Evolutionary conservation across 2,888 invertebrate genomes (phyloP).

Genomic region (Himalopsyche japonica): DNA sequence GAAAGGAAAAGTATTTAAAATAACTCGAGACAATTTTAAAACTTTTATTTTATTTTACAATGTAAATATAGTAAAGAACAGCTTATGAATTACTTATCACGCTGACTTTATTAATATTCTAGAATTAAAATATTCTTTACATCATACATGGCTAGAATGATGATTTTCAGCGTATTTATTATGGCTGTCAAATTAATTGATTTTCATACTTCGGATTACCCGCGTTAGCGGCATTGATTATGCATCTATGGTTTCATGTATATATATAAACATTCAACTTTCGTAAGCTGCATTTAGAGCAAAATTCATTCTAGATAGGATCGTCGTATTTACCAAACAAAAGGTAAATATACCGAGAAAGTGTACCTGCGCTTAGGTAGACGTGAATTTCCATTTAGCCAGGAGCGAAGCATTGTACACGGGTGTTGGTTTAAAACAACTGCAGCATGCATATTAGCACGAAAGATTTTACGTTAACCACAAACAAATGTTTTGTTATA

Average conservation of each 20-base stretch:
- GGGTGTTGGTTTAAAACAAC: background rate
- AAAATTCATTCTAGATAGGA: background rate
- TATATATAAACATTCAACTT: background rate
- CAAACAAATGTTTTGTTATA: background rate
- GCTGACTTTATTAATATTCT: too few species aligned
- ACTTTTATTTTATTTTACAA: too few species aligned
- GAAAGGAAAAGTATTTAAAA: too few species aligned
- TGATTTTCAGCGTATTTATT: too few species aligned
- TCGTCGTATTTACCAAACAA: conserved; percentile 14
- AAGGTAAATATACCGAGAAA: conserved; percentile 8
- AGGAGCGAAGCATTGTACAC: conserved; percentile 10
- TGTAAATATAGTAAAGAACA: too few species aligned
- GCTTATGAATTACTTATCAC: too few species aligned
- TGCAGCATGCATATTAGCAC: background rate
- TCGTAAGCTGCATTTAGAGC: background rate
- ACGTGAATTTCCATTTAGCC: conserved; percentile 11
- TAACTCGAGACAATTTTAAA: too few species aligned
- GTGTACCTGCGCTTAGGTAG: conserved; percentile 9
- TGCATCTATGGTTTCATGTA: background rate
- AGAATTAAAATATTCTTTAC: too few species aligned
- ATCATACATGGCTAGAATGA: too few species aligned
- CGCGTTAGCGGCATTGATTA: too few species aligned
- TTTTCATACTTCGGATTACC: too few species aligned
- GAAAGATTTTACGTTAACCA: background rate
- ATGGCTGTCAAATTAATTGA: too few species aligned